Base-by-base conservation (phyloP, 1,140 invertebrate species). In the Philaenus spumarius region DNA sequence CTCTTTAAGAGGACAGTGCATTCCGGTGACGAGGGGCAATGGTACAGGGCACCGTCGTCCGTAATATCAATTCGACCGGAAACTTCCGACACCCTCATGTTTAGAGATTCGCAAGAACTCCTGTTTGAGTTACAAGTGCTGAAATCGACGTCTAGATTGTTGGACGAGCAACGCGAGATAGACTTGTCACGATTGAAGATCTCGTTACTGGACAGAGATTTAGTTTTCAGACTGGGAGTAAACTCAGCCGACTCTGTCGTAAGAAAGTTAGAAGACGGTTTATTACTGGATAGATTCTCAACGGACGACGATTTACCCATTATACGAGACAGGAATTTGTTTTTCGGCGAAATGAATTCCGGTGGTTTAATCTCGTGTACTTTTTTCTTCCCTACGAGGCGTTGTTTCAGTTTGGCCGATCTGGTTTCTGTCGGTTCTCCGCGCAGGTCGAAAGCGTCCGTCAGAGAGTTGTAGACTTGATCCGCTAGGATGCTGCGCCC, bases 401-500 rank as follows among this genome's bases (percentile, higher is more conserved):
- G 34, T 42, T 62, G 51, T 43, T 48, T 55, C 17, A 62, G 24
- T 50, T 62, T 62, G 7, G 53, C 23, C 12, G 52, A 47, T 24
- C 48, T 20, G 12, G 40, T 40, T 26, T 59, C 57, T 2, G 40
- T 30, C 1, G 48, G 51, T 45, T 62, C 46, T 30, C 55, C 52
- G 4, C 48, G 35, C 22, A 62, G 34, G 12, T 54, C 42, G 37
- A 62, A 62, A 17, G 61, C 61, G 23, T 62, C 61, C n/a, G 54
- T 62, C 22, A 62, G 22, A 1, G 61, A 53, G 37, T 59, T 61
- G 30, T 60, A 56, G 12, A 60, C 43, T 30, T 57, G 23, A 43
- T 82, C 80, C 2, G 80, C 77, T 2, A 81, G 59, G n/a, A 81
- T 72, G 34, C 79, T 80, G 53, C 79, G 72, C 45, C 76, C 77